Base-by-base conservation (phyloP, 1,140 invertebrate species). In the Hylaeus volcanicus region DNA sequence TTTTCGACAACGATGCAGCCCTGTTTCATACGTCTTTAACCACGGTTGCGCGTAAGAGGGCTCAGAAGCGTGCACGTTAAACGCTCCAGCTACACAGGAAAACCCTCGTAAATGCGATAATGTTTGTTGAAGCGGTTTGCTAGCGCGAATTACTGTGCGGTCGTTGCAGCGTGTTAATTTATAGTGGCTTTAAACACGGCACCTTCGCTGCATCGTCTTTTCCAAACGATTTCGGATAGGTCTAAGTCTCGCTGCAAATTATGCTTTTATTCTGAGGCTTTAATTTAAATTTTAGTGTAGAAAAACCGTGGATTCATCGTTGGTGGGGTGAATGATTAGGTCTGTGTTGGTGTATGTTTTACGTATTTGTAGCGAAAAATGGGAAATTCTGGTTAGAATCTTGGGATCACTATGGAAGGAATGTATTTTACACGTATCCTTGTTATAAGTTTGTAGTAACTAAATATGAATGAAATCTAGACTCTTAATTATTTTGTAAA, bases 91-190 rank as follows among this genome's bases (percentile, higher is more conserved):
- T 78, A 12, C 26, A 53, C 48, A 51, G 45, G 63, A 63, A 78
- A 71, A 45, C 26, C 15, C 45, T 61, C 56, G 66, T 72, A 79
- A 79, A 64, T 55, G 69, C 8, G 48, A 64, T 72, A 72, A 63
- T 37, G 58, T 55, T 53, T 72, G 14, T 37, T 43, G 45, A 9
- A 77, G 45, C 65, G 55, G n/a, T 70, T 60, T 45, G 43, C 55
- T 41, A 12, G 5, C 37, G 0, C 14, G 26, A 55, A 72, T 68
- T 64, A 60, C n/a, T 8, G 8, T 15, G 58, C 58, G 8, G 58
- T 72, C 63, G 39, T 45, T 12, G 39, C 43, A 53, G 48, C 55
- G 76, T 53, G 76, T 53, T 72, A 64, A 72, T 37, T 64, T 68
- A 64, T 72, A 64, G 26, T 64, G n/a, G 4, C 12, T 71, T 37